These are phyloP conservation scores for Irena cyanogastra DNA, from an alignment of 2,113 vertebrate genomes.

Conservation along the genomic window DNA sequence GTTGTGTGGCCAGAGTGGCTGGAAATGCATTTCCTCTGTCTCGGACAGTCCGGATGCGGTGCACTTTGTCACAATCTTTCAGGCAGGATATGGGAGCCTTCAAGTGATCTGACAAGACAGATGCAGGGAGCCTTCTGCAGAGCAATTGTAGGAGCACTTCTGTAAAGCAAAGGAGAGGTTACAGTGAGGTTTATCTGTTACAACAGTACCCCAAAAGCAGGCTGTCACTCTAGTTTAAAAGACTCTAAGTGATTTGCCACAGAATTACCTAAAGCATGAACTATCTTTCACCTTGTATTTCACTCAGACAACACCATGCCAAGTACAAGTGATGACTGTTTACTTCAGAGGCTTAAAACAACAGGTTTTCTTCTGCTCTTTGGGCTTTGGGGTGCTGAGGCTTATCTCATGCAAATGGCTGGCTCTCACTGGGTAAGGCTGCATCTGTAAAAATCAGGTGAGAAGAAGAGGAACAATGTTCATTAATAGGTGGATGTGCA, in stretches of 20 bases:
- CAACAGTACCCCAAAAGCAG: neutral
- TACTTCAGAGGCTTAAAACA: neutral
- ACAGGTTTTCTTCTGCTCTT: neutral
- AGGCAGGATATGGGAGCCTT: neutral
- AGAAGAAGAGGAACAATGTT: neutral
- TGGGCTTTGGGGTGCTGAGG: neutral
- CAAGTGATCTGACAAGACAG: neutral
- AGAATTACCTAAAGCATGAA: neutral
- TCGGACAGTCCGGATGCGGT: neutral
- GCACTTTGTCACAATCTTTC: neutral
- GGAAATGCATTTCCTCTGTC: neutral
- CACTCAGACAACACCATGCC: neutral
- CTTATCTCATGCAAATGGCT: neutral
- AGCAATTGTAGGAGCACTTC: neutral
- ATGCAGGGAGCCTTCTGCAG: neutral
- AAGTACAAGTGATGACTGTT: neutral
- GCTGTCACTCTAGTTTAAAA: neutral
- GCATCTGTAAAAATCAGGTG: neutral
- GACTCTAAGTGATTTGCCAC: neutral
- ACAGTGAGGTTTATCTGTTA: neutral
- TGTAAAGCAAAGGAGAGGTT: neutral
- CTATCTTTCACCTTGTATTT: slow-evolving; percentile 5
- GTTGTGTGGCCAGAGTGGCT: neutral
- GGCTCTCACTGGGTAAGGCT: neutral
- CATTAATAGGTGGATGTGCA: neutral